Evolutionary conservation across 2,888 invertebrate species (phyloP).

Genomic region (Molanna angustata): DNA sequence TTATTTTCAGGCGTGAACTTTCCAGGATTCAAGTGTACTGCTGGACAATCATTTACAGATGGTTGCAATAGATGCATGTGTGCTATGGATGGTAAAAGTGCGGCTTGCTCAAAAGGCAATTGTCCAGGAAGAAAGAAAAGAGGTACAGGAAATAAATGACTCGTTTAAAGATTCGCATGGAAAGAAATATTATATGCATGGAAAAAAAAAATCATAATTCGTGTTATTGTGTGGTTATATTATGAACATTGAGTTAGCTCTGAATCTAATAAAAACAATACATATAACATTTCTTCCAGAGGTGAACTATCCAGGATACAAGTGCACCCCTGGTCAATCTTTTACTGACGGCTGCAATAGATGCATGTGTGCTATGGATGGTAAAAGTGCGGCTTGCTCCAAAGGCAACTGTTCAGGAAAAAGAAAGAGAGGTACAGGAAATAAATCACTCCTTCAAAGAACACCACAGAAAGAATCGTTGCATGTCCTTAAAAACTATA

Average conservation of each 20-base stretch:
- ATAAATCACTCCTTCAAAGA: too few species aligned
- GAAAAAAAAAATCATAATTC: too few species aligned
- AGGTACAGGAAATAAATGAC: background rate
- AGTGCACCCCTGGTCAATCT: conserved; percentile 40
- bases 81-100: conserved; percentile 46
- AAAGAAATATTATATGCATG: too few species aligned
- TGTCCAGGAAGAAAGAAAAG: conserved; percentile 6
- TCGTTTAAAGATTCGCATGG: too few species aligned
- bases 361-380: conserved; percentile 33
- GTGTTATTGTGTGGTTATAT: too few species aligned
- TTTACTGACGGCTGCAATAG: conserved; percentile 44
- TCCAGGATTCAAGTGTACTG: conserved; percentile 37
- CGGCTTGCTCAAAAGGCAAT: conserved; percentile 43
- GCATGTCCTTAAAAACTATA: too few species aligned
- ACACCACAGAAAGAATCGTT: too few species aligned
- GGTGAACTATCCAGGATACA: conserved; percentile 43
- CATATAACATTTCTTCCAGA: conserved; percentile 35
- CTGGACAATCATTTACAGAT: conserved; percentile 38
- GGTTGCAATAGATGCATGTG: conserved; percentile 55
- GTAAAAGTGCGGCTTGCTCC: conserved; percentile 31
- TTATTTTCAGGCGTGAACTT: conserved; percentile 26
- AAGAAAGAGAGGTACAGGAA: conserved; percentile 5
- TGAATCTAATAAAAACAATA: too few species aligned
- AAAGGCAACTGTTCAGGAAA: conserved; percentile 18
- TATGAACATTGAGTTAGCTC: too few species aligned